phyloP scores from a whole-genome alignment of 2,113 vertebrate genomes.

The Edolisoma coerulescens region DNA sequence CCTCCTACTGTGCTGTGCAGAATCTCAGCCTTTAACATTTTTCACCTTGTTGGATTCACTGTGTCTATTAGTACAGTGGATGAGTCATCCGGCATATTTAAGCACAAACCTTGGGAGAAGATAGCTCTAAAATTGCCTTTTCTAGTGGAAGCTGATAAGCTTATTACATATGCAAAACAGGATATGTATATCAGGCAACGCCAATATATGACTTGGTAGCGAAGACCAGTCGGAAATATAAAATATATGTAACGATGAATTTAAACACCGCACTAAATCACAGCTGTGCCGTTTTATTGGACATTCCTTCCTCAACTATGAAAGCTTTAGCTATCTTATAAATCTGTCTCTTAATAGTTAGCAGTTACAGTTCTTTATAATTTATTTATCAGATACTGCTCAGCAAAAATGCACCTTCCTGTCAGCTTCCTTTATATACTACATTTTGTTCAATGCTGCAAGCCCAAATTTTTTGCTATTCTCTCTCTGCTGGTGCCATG shows the following conservation, averaged over 20 bases:
- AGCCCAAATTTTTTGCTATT: not conserved
- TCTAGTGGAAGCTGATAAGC: conserved; percentile 38
- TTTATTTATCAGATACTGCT: conserved; percentile 46
- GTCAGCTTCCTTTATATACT: not conserved
- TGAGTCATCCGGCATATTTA: not conserved
- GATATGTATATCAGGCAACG: not conserved
- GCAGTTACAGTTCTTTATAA: conserved; percentile 60
- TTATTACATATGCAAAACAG: conserved; percentile 49
- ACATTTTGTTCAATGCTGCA: not conserved
- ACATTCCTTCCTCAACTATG: conserved; percentile 66
- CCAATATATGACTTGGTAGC: not conserved
- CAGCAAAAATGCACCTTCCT: conserved; percentile 45
- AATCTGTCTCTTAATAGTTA: conserved; percentile 70
- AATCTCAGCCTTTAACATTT: not conserved
- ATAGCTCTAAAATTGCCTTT: conserved; percentile 19
- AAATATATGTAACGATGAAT: conserved; percentile 59
- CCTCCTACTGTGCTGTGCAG: not conserved
- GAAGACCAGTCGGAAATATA: not conserved
- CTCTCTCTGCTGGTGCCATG: not conserved
- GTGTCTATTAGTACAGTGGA: not conserved
- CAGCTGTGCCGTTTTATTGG: conserved; percentile 51
- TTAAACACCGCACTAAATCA: conserved; percentile 67
- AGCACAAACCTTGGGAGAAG: not conserved
- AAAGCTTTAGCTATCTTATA: conserved; percentile 57
- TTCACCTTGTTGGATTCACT: not conserved